These are phyloP conservation scores for Frankliniella intonsa DNA, from an alignment of 2,888 invertebrate species.

Conservation along the genomic window DNA sequence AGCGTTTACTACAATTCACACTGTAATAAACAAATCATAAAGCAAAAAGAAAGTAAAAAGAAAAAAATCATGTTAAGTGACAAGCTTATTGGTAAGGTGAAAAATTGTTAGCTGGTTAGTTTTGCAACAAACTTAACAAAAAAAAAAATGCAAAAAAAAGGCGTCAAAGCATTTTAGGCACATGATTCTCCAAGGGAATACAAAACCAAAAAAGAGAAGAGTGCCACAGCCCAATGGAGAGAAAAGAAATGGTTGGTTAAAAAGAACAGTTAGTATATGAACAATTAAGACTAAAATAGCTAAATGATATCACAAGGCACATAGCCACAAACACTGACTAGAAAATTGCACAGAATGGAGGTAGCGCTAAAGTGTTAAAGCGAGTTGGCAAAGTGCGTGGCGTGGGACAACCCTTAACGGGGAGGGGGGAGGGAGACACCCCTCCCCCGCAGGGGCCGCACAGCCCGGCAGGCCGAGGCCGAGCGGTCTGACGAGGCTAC, in stretches of 20 bases:
- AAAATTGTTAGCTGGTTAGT: neutral
- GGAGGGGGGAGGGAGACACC: neutral
- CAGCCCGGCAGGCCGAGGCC: neutral
- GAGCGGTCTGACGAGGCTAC: neutral
- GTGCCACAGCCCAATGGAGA: neutral
- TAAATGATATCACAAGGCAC: no score
- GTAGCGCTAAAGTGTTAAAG: no score
- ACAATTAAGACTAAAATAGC: no score
- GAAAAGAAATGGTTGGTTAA: neutral
- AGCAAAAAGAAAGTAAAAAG: neutral
- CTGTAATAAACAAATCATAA: conserved; percentile 20
- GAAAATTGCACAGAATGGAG: no score
- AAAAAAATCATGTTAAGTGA: neutral
- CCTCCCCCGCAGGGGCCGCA: neutral
- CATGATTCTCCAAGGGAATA: no score
- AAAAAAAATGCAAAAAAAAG: neutral
- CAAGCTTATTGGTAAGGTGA: neutral
- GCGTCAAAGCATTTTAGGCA: neutral
- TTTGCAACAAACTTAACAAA: neutral
- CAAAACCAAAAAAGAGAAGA: no score
- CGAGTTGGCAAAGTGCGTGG: no score
- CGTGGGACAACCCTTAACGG: neutral
- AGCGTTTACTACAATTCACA: conserved; percentile 17
- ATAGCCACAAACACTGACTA: no score
- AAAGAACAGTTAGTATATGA: no score